Conservation (phyloP, 2,113 vertebrate genomes). For the Channa maculata region DNA sequence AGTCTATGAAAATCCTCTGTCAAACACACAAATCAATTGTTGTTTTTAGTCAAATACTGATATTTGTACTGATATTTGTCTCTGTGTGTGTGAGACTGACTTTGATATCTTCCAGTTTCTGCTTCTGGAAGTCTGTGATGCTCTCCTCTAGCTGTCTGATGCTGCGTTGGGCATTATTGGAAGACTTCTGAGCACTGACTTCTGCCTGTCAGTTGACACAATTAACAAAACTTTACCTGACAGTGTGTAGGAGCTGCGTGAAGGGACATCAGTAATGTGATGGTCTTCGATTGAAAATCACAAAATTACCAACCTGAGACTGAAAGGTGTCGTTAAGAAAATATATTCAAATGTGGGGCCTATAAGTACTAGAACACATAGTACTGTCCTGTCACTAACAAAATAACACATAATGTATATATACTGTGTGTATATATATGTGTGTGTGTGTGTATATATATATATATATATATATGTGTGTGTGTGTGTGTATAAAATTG, state of each 20-base stretch:
- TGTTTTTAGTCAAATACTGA: background rate
- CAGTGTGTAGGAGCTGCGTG: background rate
- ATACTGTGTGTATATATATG: too few species aligned
- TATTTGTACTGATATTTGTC: background rate
- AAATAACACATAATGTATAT: too few species aligned
- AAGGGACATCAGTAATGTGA: background rate
- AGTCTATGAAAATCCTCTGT: slow-evolving; percentile 86
- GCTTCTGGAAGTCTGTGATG: slow-evolving; percentile 83
- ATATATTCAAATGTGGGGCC: background rate
- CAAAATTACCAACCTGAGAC: slow-evolving; percentile 84
- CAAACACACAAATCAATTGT: slow-evolving; percentile 17
- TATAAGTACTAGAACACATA: too few species aligned
- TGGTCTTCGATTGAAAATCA: background rate
- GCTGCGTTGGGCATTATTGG: slow-evolving; percentile 78
- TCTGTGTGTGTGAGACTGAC: slow-evolving; percentile 53
- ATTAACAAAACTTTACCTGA: background rate
- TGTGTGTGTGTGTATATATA: too few species aligned
- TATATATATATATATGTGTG: too few species aligned
- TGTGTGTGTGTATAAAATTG: too few species aligned
- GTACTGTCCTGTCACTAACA: too few species aligned
- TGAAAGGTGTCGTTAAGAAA: slow-evolving; percentile 79
- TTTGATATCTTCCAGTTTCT: slow-evolving; percentile 87
- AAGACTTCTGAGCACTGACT: slow-evolving; percentile 83
- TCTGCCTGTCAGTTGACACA: slow-evolving; percentile 80
- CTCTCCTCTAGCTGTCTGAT: slow-evolving; percentile 83